A percentile compares a stretch with the other conserved stretches of the same genome.
Conservation (phyloP, 1,140 invertebrate genomes). For the Wiebesia pumilae region DNA sequence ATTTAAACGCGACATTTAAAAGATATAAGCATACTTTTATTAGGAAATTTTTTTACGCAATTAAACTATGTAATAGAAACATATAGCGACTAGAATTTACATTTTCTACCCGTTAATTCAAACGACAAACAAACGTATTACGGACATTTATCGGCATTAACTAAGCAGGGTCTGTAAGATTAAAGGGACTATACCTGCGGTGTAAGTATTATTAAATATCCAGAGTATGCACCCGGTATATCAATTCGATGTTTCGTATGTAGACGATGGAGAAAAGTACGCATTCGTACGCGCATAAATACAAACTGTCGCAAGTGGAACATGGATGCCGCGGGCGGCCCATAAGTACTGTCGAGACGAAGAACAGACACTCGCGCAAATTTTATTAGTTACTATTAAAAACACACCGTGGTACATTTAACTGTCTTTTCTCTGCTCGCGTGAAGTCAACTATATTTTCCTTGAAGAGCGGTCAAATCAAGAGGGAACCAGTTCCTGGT, state of each 20-base stretch:
- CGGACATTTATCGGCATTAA: too few relatives aligned
- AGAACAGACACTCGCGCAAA: slow-evolving; percentile 49
- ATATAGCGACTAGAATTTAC: too few relatives aligned
- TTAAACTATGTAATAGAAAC: too few relatives aligned
- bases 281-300: neutral
- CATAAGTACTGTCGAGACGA: slow-evolving; percentile 51
- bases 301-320: neutral
- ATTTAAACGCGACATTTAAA: too few relatives aligned
- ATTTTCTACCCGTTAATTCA: too few relatives aligned
- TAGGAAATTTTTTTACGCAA: too few relatives aligned
- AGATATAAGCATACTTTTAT: too few relatives aligned
- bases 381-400: slow-evolving; percentile 62
- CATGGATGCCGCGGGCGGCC: neutral
- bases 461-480: neutral
- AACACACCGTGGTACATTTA: slow-evolving; percentile 47
- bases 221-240: neutral
- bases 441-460: neutral
- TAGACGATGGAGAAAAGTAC: neutral
- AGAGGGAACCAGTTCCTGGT: neutral
- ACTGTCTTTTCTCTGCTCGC: neutral
- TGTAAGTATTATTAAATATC: neutral
- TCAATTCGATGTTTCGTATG: neutral
- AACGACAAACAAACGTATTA: too few relatives aligned
- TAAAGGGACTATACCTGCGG: neutral
- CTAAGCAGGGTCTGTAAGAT: neutral